Conservation (phyloP, 2,888 invertebrate species). For the Drosophila nr. perissopoda region DNA sequence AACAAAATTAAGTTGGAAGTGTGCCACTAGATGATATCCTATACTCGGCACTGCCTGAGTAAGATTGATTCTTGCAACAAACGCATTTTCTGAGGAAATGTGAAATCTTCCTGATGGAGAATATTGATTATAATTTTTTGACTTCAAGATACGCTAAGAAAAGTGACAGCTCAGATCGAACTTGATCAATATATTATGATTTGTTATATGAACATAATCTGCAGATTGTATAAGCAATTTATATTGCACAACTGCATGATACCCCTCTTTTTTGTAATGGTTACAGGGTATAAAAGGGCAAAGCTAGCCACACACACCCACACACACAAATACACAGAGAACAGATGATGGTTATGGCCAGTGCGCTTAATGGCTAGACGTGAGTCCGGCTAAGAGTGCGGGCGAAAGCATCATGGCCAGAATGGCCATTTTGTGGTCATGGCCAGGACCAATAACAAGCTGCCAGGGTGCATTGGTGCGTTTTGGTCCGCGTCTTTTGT, state of each 20-base stretch:
- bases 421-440: constrained; percentile 65
- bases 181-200: no score
- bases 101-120: background rate
- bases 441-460: constrained; percentile 43
- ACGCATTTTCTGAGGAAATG: background rate
- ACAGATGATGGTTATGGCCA: constrained; percentile 74
- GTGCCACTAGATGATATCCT: constrained; percentile 1
- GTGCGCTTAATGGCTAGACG: constrained; percentile 66
- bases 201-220: background rate
- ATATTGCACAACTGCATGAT: background rate
- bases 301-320: constrained; percentile 15
- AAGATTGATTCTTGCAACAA: background rate
- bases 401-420: constrained; percentile 25
- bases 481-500: constrained; percentile 34
- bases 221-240: background rate
- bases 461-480: constrained; percentile 50
- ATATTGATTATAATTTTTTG: background rate
- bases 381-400: constrained; percentile 26
- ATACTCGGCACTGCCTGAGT: no score
- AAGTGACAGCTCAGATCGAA: no score
- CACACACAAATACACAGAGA: constrained; percentile 7
- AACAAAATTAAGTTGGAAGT: background rate
- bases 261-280: background rate
- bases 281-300: constrained; percentile 12
- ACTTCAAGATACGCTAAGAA: no score